Base-by-base conservation (phyloP, 1,140 invertebrate species). In the Fopius arisanus region DNA sequence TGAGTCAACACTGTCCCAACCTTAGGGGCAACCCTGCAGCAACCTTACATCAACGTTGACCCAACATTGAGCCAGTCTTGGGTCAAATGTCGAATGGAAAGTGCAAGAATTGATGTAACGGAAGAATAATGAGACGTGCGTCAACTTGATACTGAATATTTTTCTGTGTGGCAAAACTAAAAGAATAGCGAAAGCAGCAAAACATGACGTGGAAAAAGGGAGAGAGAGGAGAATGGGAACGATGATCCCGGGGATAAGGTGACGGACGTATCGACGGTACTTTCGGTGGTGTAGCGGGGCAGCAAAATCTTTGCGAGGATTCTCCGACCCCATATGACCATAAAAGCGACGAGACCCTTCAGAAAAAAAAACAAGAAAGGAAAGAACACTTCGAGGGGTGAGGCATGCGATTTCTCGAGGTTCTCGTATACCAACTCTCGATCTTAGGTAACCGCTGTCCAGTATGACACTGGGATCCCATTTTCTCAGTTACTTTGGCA, bases 191-290 rank as follows among this genome's bases (percentile, higher is more conserved):
- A 43, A 23, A 28, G 43, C 19, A 48, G 23, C n/a, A 23, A 68
- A 23, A 59, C n/a, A n/a, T n/a, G 54, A 59, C 43, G 43, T 19
- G 19, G 4, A 14, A 21, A 51, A 51, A 51, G 19, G 23, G 19
- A n/a, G 19, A 28, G 54, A 59, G 14, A 59, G 37, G 43, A 59
- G 29, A 70, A 70, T 54, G 48, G 48, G 51, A 59, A 59, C 68
- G 43, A 70, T 70, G 74, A 79, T 79, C 77, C 65, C 71, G 74
- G 77, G 51, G 33, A 79, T 78, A 77, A 80, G 67, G 73, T 76
- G 77, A 75, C 67, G 74, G 70, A 72, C 70, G 73, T 72, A 75
- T 78, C 68, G 29, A 37, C 59, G 68, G 29, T 54, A 29, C 68
- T 59, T 59, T 14, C n/a, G 29, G 67, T 29, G 51, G 19, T 59